These are phyloP conservation scores for Eubasilissa regina DNA, from an alignment of 1,140 invertebrate species.

Conservation along the genomic window DNA sequence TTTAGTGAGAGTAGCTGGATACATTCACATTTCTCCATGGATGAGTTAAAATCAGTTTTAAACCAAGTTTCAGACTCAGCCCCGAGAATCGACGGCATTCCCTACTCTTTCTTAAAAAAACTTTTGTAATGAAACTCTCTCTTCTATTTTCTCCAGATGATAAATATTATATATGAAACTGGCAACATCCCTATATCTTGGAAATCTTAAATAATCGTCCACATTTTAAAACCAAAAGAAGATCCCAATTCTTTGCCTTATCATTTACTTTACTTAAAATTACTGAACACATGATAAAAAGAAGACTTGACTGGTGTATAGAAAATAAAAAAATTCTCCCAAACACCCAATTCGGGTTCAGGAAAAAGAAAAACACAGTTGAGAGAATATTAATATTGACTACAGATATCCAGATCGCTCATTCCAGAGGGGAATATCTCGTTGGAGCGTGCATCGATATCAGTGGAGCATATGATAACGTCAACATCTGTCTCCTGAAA, in stretches of 20 bases:
- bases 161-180: neutral
- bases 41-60: neutral
- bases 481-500: neutral
- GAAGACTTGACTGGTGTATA: neutral
- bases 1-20: neutral
- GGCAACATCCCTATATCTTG: neutral
- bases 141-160: neutral
- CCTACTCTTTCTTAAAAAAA: neutral
- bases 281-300: neutral
- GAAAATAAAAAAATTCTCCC: constrained; percentile 1
- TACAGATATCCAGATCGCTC: neutral
- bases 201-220: neutral
- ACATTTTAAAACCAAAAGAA: neutral
- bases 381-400: neutral
- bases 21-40: neutral
- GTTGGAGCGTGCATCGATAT: neutral
- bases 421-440: neutral
- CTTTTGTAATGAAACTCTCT: neutral
- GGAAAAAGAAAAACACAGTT: neutral
- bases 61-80: neutral
- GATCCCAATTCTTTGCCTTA: neutral
- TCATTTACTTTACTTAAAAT: neutral
- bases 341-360: neutral
- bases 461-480: neutral
- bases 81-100: neutral